Percentiles rank a stretch among this genome's conserved stretches.
Evolutionary conservation across 1,140 invertebrate species (phyloP).

Genomic region (Bombus confusus): DNA sequence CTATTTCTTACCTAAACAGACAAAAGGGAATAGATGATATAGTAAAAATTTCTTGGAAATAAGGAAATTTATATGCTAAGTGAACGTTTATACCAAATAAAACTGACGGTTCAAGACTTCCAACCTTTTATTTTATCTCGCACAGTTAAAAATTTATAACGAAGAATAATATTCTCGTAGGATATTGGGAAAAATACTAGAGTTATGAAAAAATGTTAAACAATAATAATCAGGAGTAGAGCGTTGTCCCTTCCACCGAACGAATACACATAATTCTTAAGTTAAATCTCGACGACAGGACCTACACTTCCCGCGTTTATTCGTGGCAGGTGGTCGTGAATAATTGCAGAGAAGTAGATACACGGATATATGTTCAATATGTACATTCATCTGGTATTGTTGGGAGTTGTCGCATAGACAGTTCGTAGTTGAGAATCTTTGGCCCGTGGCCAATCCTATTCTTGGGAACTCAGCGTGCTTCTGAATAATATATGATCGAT

Average conservation of each 20-base stretch:
- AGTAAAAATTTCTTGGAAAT: neutral
- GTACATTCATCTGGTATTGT: constrained; percentile 29
- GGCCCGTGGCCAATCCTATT: constrained; percentile 55
- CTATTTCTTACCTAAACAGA: neutral
- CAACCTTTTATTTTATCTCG: too few species aligned
- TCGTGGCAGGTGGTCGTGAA: constrained; percentile 59
- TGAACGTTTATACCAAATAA: neutral
- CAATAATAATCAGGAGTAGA: neutral
- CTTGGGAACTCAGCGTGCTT: constrained; percentile 40
- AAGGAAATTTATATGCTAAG: neutral
- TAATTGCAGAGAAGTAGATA: constrained; percentile 54
- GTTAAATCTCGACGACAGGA: neutral
- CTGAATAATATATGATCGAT: constrained; percentile 46
- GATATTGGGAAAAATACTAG: too few species aligned
- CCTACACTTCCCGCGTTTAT: constrained; percentile 30
- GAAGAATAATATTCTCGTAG: too few species aligned
- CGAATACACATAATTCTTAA: neutral
- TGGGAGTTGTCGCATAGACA: neutral
- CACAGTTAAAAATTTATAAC: too few species aligned
- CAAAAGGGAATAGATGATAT: neutral
- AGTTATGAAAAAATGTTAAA: too few species aligned
- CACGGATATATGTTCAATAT: constrained; percentile 28
- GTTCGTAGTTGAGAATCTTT: constrained; percentile 56
- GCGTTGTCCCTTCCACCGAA: too few species aligned
- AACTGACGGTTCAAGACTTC: too few species aligned